phyloP scores from a whole-genome alignment of 2,888 invertebrate species.

The Xylocampa areola region DNA sequence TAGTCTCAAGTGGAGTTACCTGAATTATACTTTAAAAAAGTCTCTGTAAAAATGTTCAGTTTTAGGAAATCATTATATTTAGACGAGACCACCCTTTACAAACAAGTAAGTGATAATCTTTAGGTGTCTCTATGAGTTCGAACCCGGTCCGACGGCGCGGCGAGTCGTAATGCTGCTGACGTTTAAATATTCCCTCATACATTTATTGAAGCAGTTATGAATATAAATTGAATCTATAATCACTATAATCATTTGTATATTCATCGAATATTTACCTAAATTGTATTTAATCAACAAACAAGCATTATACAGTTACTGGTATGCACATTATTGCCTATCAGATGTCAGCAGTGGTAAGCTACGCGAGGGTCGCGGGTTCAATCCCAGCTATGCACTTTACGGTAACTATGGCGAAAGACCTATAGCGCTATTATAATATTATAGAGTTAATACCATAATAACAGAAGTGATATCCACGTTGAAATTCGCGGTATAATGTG shows the following conservation, averaged over 20 bases:
- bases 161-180: no score
- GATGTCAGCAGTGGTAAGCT: slow-evolving; percentile 11
- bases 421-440: slow-evolving; percentile 3
- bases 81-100: no score
- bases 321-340: slow-evolving; percentile 11
- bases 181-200: no score
- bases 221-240: neutral
- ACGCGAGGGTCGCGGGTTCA: slow-evolving; percentile 30
- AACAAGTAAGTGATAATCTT: no score
- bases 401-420: slow-evolving; percentile 6
- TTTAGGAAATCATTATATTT: no score
- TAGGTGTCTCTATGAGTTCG: no score
- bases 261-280: neutral
- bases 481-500: slow-evolving; percentile 2
- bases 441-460: neutral
- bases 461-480: neutral
- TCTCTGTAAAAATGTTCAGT: no score
- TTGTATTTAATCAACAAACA: slow-evolving; percentile 4
- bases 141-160: no score
- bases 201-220: no score
- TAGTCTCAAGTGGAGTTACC: no score
- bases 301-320: slow-evolving; percentile 1
- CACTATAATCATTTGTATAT: neutral
- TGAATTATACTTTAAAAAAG: no score
- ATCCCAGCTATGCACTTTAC: slow-evolving; percentile 16